Conservation (phyloP, 1,140 invertebrate species). For the Scylla paramamosain region DNA sequence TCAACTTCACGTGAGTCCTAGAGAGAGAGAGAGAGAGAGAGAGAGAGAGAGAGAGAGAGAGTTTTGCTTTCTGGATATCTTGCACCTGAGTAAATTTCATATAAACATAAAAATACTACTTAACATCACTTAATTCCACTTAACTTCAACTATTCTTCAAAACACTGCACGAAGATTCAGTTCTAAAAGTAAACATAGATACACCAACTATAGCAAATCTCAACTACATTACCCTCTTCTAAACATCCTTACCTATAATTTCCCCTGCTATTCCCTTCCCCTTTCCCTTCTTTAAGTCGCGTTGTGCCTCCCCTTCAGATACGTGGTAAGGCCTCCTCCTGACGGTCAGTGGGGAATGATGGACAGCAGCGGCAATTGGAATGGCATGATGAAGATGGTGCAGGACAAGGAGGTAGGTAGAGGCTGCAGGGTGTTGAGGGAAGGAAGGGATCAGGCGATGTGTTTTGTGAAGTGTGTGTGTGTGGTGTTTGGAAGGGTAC, state of each 20-base stretch:
- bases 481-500: neutral
- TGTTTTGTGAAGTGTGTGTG: neutral
- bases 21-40: too few relatives aligned
- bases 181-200: too few relatives aligned
- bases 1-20: slow-evolving; percentile 88
- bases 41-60: too few relatives aligned
- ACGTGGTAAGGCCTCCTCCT: slow-evolving; percentile 80
- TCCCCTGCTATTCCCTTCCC: neutral
- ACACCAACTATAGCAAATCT: too few relatives aligned
- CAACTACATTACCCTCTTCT: neutral
- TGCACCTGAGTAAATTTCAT: neutral
- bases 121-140: too few relatives aligned
- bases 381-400: slow-evolving; percentile 79
- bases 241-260: neutral
- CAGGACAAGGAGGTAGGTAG: slow-evolving; percentile 71
- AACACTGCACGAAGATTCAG: too few relatives aligned
- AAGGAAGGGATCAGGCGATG: neutral
- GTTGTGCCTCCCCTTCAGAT: slow-evolving; percentile 78
- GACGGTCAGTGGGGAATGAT: slow-evolving; percentile 78
- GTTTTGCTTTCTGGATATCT: neutral
- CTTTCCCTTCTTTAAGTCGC: neutral
- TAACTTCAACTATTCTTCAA: too few relatives aligned
- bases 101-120: too few relatives aligned
- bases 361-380: slow-evolving; percentile 77
- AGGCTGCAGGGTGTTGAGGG: neutral